Evolutionary conservation across 2,797 vertebrate species (phyloP).

Genomic region (Gallinago nigripennis): DNA sequence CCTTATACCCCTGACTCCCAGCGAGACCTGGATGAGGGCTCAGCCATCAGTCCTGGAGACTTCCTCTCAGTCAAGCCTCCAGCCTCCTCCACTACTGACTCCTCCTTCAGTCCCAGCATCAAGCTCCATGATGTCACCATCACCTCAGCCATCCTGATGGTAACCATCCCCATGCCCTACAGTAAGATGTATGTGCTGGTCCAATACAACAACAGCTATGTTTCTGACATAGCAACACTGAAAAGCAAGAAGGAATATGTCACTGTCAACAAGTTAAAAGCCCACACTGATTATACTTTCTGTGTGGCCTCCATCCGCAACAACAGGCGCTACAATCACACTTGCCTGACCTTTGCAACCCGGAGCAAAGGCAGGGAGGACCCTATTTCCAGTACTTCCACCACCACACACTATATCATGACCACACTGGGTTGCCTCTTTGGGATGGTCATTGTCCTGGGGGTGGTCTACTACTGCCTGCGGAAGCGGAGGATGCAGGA

Average conservation of each 20-base stretch:
- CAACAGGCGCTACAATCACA: conserved; percentile 95
- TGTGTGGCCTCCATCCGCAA: conserved; percentile 96
- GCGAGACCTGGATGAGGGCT: conserved; percentile 84
- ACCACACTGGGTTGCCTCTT: conserved; percentile 97
- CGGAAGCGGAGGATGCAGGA: conserved; percentile 91
- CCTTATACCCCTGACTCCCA: conserved; percentile 84
- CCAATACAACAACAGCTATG: conserved; percentile 93
- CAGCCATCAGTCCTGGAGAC: conserved; percentile 82
- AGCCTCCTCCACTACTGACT: conserved; percentile 84
- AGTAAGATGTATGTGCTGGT: conserved; percentile 99
- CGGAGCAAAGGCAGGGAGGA: conserved; percentile 84
- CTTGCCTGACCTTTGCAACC: conserved; percentile 92
- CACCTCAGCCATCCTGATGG: conserved; percentile 89
- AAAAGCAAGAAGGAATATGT: conserved; percentile 95
- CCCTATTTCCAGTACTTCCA: conserved; percentile 87
- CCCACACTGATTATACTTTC: conserved; percentile 95
- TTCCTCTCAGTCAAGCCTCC: conserved; percentile 89
- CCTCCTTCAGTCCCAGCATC: conserved; percentile 88
- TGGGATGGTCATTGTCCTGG: conserved; percentile 95
- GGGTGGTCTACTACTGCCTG: conserved; percentile 94
- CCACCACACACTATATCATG: conserved; percentile 98
- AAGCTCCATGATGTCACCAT: conserved; percentile 91
- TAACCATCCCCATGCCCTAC: conserved; percentile 93
- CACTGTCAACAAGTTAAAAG: conserved; percentile 91
- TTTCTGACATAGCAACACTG: conserved; percentile 93